These are phyloP conservation scores for Atrina japonica DNA, from an alignment of 2,888 invertebrate genomes.

Conservation along the genomic window DNA sequence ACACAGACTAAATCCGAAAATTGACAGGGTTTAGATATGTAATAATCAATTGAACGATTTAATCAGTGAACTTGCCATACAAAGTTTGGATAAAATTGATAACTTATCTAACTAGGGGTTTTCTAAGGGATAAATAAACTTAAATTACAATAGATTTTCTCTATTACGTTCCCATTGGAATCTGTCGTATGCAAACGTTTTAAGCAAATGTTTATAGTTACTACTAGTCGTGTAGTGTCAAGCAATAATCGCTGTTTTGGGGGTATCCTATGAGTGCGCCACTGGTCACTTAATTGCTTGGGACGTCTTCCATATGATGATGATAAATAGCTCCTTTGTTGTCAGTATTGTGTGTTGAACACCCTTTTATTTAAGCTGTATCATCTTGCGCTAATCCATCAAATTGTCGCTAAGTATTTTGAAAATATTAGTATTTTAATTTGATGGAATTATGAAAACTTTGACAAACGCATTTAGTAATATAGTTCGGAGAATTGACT, in stretches of 20 bases:
- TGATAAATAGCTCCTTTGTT: too few species aligned
- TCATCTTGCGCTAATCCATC: too few species aligned
- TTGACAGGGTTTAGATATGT: conserved; percentile 30
- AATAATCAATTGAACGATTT: conserved; percentile 31
- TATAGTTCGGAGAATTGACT: too few species aligned
- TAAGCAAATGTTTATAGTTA: conserved; percentile 11
- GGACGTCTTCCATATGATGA: too few species aligned
- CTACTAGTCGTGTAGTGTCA: conserved; percentile 5
- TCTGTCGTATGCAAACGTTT: conserved; percentile 9
- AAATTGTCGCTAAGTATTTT: too few species aligned
- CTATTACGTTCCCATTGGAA: conserved; percentile 13
- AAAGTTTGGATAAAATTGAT: conserved; percentile 16
- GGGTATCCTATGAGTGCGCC: too few species aligned
- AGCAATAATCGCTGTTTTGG: conserved; percentile 1
- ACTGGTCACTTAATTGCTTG: too few species aligned
- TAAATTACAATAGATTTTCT: conserved; percentile 13
- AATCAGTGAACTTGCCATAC: conserved; percentile 8
- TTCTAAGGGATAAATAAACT: conserved; percentile 10
- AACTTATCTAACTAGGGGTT: conserved; percentile 13
- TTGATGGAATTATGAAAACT: too few species aligned
- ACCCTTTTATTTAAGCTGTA: too few species aligned
- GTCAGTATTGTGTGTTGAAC: too few species aligned
- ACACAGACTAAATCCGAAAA: conserved; percentile 1
- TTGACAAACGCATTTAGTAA: too few species aligned
- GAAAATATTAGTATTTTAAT: too few species aligned